These are phyloP conservation scores for Cerceris rybyensis DNA, from an alignment of 2,888 invertebrate species.

Conservation along the genomic window DNA sequence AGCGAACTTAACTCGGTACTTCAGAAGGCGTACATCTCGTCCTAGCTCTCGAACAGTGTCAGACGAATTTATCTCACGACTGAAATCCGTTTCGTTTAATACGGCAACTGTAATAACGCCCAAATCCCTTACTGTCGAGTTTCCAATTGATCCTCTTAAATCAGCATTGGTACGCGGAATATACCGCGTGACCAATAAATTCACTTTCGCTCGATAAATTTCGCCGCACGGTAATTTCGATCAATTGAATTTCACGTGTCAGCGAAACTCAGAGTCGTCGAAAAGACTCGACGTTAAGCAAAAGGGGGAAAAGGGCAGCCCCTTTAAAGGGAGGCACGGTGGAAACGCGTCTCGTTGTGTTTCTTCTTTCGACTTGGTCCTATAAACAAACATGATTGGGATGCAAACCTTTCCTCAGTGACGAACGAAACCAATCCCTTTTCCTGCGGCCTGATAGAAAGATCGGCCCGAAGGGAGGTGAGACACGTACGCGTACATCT, in stretches of 20 bases:
- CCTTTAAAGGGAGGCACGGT: neutral
- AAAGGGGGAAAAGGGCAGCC: neutral
- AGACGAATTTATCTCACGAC: constrained; percentile 23
- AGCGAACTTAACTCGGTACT: neutral
- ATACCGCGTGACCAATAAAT: constrained; percentile 4
- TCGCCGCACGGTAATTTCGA: constrained; percentile 28
- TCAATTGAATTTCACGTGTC: constrained; percentile 38
- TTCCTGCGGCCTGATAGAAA: neutral
- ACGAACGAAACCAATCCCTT: constrained; percentile 16
- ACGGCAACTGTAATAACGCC: neutral
- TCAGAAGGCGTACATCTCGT: neutral
- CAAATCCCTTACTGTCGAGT: neutral
- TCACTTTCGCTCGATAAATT: constrained; percentile 23
- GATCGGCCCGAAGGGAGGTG: constrained; percentile 20
- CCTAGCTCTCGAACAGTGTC: neutral
- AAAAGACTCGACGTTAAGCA: neutral
- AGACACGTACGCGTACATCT: constrained; percentile 22
- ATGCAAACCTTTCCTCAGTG: constrained; percentile 28
- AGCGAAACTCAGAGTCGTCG: constrained; percentile 17
- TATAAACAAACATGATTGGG: constrained; percentile 37
- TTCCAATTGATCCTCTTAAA: constrained; percentile 24
- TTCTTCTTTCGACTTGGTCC: neutral
- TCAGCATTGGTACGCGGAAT: neutral
- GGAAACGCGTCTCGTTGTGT: constrained; percentile 29
- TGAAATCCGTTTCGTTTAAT: neutral